Evolutionary conservation across 2,113 vertebrate genomes (phyloP).

Genomic region (Coryphaenoides rupestris): DNA sequence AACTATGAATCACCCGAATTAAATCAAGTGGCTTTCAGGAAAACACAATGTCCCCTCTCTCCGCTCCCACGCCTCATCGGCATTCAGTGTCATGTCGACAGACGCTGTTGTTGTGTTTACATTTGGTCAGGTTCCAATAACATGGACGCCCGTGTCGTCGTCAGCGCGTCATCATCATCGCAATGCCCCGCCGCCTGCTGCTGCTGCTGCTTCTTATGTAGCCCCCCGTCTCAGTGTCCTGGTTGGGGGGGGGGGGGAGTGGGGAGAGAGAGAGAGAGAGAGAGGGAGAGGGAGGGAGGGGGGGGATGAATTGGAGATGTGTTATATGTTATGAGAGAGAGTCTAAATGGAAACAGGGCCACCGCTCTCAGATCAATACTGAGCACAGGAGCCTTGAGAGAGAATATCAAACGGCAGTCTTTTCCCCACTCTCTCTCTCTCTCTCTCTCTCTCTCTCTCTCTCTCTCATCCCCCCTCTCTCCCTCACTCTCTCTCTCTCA

Average conservation of each 20-base stretch:
- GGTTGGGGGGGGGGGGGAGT: background rate
- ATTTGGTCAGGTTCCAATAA: conserved; percentile 65
- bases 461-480: background rate
- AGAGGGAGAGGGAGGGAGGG: conserved; percentile 24
- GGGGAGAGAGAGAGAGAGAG: conserved; percentile 6
- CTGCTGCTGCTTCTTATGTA: conserved; percentile 53
- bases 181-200: too few relatives aligned
- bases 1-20: conserved; percentile 47
- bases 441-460: background rate
- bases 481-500: background rate
- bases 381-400: conserved; percentile 39
- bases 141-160: conserved; percentile 47
- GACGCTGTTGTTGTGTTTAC: conserved; percentile 52
- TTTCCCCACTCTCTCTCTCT: background rate
- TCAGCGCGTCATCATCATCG: too few relatives aligned
- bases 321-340: conserved; percentile 65
- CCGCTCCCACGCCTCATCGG: conserved; percentile 29
- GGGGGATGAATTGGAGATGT: conserved; percentile 53
- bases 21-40: background rate
- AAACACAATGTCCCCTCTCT: conserved; percentile 21
- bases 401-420: conserved; percentile 49
- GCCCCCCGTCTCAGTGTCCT: conserved; percentile 29
- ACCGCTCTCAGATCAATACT: conserved; percentile 60
- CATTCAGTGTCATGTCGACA: conserved; percentile 58
- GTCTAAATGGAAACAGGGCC: conserved; percentile 64